Conservation (phyloP, 2,113 vertebrate species). For the Ranitomeya variabilis region DNA sequence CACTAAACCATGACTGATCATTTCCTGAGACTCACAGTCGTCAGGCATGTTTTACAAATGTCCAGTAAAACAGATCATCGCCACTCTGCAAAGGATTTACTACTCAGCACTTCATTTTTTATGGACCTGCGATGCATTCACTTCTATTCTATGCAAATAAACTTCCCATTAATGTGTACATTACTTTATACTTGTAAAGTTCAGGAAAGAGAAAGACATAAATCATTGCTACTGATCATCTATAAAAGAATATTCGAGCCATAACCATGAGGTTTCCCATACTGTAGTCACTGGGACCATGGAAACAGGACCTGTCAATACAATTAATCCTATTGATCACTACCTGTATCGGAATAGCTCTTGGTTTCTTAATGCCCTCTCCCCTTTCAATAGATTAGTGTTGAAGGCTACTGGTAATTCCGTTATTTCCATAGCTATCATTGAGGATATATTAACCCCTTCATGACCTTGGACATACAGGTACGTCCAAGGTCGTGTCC, state of each 20-base stretch:
- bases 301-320: not conserved
- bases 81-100: constrained; percentile 6
- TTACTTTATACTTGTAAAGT: not conserved
- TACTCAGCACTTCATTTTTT: not conserved
- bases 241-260: not conserved
- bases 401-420: no score
- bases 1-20: constrained; percentile 49
- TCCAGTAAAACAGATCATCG: not conserved
- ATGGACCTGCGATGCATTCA: not conserved
- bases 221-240: not conserved
- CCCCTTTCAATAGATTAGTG: no score
- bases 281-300: not conserved
- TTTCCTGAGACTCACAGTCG: constrained; percentile 42
- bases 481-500: no score
- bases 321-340: not conserved
- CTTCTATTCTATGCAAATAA: constrained; percentile 12
- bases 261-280: not conserved
- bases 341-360: not conserved
- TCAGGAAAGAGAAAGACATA: not conserved
- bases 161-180: not conserved
- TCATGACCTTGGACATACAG: no score
- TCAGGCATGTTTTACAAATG: not conserved
- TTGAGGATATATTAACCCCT: no score
- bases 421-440: no score
- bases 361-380: no score